Percentiles rank a stretch among this genome's conserved stretches.
These are phyloP conservation scores for Antitype chi DNA, from an alignment of 2,888 invertebrate species.

Conservation along the genomic window DNA sequence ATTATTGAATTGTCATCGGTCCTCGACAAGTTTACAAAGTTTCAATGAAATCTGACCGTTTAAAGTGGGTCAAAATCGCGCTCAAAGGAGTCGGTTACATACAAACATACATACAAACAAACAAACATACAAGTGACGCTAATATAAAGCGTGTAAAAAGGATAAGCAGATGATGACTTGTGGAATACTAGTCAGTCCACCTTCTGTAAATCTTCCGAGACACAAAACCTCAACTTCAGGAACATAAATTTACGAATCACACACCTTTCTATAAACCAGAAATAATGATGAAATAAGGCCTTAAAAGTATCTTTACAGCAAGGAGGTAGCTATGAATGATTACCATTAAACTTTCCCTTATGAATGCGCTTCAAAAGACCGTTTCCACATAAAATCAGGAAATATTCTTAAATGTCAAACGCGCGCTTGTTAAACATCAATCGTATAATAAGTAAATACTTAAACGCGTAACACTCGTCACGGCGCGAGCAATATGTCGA, in stretches of 20 bases:
- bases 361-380: conserved; percentile 11
- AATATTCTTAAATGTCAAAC: conserved; percentile 57
- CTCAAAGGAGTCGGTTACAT: too few relatives aligned
- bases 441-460: conserved; percentile 73
- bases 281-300: conserved; percentile 11
- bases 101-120: too few relatives aligned
- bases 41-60: too few relatives aligned
- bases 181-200: too few relatives aligned
- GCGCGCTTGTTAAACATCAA: conserved; percentile 69
- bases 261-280: neutral
- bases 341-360: neutral
- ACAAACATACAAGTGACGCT: too few relatives aligned
- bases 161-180: neutral
- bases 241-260: neutral
- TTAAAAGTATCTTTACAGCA: conserved; percentile 5
- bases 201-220: neutral
- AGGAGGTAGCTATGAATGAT: neutral
- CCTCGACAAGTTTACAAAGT: too few relatives aligned
- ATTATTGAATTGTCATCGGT: too few relatives aligned
- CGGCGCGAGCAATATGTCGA: conserved; percentile 70
- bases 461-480: conserved; percentile 64
- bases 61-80: too few relatives aligned
- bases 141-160: too few relatives aligned
- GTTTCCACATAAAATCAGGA: conserved; percentile 30
- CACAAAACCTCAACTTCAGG: neutral